Base-by-base conservation (phyloP, 2,113 vertebrate species). In the Conger conger region DNA sequence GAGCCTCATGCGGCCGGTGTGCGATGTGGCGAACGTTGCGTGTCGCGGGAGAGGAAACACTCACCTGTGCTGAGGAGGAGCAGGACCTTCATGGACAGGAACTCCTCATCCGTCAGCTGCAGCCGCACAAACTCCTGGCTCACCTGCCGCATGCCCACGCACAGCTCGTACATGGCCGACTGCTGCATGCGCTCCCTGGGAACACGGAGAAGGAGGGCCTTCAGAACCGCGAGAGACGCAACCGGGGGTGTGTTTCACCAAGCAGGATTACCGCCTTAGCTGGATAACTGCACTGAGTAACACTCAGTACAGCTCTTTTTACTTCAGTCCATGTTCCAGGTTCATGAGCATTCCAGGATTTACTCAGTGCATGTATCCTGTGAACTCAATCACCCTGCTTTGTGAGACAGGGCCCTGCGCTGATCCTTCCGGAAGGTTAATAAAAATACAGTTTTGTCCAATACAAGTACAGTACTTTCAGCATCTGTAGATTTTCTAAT, bases 81-180 rank as follows among this genome's bases (percentile, higher is more conserved):
- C 91, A 99, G 91, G 0, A 98, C 98, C 91, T 99, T 99, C 98
- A 99, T 99, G 82, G 98, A 94, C 36, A 98, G 97, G 93, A 97
- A 99, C 86, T 99, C 98, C 60, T 99, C 97, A 18, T 98, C 97
- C 90, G 96, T 98, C 35, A 99, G 96, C 94, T 99, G 98, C 90
- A 99, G 93, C 23, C 98, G 96, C 36, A 99, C 95, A 42, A 99
- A 99, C 94, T 99, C 98, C 92, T 98, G 96, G 92, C 98, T 99
- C 94, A 99, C 96, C 89, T 99, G 97, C 92, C 97, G 97, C 98
- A 99, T 99, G 84, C 97, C 97, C 93, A 98, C 94, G 92, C 98
- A 99, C 88, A 99, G 94, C 45, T 99, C 97, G 45, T 99, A 99
- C 98, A 99, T 99, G 87, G 98, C 97, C 7, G 98, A 99, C 93